These are phyloP conservation scores for Pyrochroa serraticornis DNA, from an alignment of 2,888 invertebrate species.

Conservation along the genomic window DNA sequence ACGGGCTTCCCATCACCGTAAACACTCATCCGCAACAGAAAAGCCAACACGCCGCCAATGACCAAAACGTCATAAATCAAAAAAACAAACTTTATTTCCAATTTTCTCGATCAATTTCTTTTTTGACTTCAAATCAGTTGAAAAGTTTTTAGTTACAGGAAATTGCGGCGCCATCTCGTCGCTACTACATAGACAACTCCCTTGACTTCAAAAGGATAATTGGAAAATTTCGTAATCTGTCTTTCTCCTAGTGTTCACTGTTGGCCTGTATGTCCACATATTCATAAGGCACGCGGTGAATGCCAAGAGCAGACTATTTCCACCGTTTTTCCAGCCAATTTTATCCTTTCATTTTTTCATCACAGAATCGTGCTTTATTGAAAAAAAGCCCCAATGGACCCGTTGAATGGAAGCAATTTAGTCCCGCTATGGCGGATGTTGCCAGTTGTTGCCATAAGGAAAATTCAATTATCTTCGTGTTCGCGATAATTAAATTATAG, in stretches of 20 bases:
- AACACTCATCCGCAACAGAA: conserved; percentile 34
- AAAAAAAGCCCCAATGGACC: not conserved
- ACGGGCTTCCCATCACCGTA: conserved; percentile 34
- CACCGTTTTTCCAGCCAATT: conserved; percentile 48
- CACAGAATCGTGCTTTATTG: not conserved
- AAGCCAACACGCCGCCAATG: conserved; percentile 22
- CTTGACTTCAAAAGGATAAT: not conserved
- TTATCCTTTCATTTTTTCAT: conserved; percentile 5
- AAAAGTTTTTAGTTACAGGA: no score
- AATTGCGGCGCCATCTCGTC: not conserved
- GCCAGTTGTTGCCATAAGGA: no score
- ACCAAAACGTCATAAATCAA: not conserved
- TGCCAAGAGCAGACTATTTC: conserved; percentile 92
- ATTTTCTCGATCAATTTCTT: not conserved
- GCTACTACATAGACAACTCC: not conserved
- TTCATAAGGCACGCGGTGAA: conserved; percentile 99
- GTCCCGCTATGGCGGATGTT: no score
- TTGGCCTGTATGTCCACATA: conserved; percentile 85
- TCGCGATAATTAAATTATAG: conserved; percentile 1
- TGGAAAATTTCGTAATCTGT: conserved; percentile 52
- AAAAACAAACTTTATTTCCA: not conserved
- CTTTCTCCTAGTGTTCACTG: conserved; percentile 95
- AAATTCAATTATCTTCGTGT: not conserved
- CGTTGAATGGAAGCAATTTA: no score
- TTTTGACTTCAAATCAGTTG: no score